Conservation (phyloP, 2,888 invertebrate genomes). For the Arctia plantaginis region DNA sequence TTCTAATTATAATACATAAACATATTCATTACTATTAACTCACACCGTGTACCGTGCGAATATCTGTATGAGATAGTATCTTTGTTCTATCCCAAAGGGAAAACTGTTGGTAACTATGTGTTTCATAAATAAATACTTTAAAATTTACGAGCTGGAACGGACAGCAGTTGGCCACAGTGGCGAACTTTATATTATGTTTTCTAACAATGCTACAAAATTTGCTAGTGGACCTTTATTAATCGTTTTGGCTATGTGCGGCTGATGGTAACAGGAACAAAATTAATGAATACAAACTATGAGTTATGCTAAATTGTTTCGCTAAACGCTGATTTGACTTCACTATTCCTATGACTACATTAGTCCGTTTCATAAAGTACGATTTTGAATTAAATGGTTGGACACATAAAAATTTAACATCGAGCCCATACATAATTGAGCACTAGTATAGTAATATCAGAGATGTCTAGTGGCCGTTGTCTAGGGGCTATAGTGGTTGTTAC, state of each 20-base stretch:
- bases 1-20: constrained; percentile 21
- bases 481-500: too few relatives aligned
- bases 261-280: background rate
- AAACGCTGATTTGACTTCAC: background rate
- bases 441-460: background rate
- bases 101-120: constrained; percentile 59
- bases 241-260: background rate
- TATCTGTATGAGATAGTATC: constrained; percentile 56
- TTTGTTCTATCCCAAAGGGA: constrained; percentile 52
- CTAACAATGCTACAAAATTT: constrained; percentile 4
- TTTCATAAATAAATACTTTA: constrained; percentile 65
- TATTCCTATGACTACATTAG: background rate
- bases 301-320: background rate
- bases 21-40: constrained; percentile 48
- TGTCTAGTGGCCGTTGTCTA: background rate
- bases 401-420: too few relatives aligned
- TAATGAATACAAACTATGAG: background rate
- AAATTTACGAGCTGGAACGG: constrained; percentile 61
- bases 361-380: background rate
- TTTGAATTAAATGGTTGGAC: background rate
- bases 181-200: constrained; percentile 13
- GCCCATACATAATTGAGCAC: background rate
- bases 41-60: constrained; percentile 51
- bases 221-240: constrained; percentile 5
- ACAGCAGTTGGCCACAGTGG: constrained; percentile 38